A percentile compares a stretch with the other conserved stretches of the same genome.
Evolutionary conservation across 1,140 invertebrate genomes (phyloP).

Genomic region (Brachionus paranguensis): DNA sequence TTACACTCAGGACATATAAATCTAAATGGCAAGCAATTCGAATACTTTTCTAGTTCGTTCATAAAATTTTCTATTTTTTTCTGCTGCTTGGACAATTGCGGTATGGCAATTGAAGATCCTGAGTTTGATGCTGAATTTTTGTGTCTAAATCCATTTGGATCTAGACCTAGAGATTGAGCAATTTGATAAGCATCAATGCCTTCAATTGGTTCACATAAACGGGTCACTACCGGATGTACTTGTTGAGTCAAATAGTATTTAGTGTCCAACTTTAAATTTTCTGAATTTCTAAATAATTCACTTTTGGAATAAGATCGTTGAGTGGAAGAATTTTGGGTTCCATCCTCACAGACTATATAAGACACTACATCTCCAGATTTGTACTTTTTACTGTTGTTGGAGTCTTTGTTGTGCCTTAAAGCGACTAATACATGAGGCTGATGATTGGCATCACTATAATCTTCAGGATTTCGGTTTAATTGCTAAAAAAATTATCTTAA

Average conservation of each 20-base stretch:
- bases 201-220: constrained; percentile 90
- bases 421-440: constrained; percentile 89
- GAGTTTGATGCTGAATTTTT: not conserved
- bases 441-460: constrained; percentile 77
- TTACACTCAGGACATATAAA: constrained; percentile 7
- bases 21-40: constrained; percentile 16
- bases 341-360: constrained; percentile 83
- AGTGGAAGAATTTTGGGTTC: constrained; percentile 65
- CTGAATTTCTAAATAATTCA: constrained; percentile 8
- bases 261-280: constrained; percentile 45
- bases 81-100: constrained; percentile 19
- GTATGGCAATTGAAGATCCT: not conserved
- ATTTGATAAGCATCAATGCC: constrained; percentile 81
- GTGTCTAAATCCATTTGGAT: not conserved
- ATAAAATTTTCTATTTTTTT: constrained; percentile 36
- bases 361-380: constrained; percentile 87
- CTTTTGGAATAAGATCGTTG: constrained; percentile 68
- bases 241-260: constrained; percentile 59
- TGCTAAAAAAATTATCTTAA: constrained; percentile 58
- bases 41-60: constrained; percentile 25
- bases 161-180: constrained; percentile 74
- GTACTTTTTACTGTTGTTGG: constrained; percentile 64
- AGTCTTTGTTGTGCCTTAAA: constrained; percentile 67
- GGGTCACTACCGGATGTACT: constrained; percentile 83
- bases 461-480: constrained; percentile 84